A percentile compares a stretch with the other conserved stretches of the same genome.
Conservation (phyloP, 2,888 invertebrate species). For the Leptinotarsa peninsularis region DNA sequence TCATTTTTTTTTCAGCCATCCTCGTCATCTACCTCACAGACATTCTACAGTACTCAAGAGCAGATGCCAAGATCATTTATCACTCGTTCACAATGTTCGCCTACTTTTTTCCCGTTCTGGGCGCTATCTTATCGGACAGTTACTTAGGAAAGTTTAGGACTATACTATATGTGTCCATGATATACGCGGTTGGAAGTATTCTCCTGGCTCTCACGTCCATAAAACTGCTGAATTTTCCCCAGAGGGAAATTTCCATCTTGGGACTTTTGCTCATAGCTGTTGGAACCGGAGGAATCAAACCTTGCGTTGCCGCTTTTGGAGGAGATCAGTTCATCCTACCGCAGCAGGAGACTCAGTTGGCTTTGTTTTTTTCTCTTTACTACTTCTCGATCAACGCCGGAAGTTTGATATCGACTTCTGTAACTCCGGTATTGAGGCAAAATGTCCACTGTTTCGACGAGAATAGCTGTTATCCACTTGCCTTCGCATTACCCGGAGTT, state of each 20-base stretch:
- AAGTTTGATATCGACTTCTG: slow-evolving; percentile 86
- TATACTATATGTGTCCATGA: slow-evolving; percentile 87
- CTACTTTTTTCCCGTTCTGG: slow-evolving; percentile 89
- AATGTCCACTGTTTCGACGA: slow-evolving; percentile 83
- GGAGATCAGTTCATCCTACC: slow-evolving; percentile 92
- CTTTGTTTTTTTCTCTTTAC: slow-evolving; percentile 93
- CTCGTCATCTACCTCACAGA: slow-evolving; percentile 90
- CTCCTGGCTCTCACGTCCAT: slow-evolving; percentile 79
- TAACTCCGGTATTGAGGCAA: slow-evolving; percentile 88
- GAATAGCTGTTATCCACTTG: slow-evolving; percentile 83
- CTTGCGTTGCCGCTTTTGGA: slow-evolving; percentile 95
- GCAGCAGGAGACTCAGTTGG: slow-evolving; percentile 82
- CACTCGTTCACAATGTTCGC: slow-evolving; percentile 91
- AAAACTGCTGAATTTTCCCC: slow-evolving; percentile 72
- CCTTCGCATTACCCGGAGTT: slow-evolving; percentile 90
- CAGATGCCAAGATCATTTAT: slow-evolving; percentile 86
- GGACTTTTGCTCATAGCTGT: slow-evolving; percentile 83
- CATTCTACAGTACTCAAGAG: slow-evolving; percentile 78
- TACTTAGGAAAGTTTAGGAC: slow-evolving; percentile 91
- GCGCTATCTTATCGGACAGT: slow-evolving; percentile 95
- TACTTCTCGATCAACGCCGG: slow-evolving; percentile 95
- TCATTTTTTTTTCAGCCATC: slow-evolving; percentile 77
- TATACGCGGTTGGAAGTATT: slow-evolving; percentile 88
- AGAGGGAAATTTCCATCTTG: slow-evolving; percentile 66
- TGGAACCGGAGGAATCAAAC: slow-evolving; percentile 96